Evolutionary conservation across 2,888 invertebrate species (phyloP).

Genomic region (Caenorhabditis sp.): DNA sequence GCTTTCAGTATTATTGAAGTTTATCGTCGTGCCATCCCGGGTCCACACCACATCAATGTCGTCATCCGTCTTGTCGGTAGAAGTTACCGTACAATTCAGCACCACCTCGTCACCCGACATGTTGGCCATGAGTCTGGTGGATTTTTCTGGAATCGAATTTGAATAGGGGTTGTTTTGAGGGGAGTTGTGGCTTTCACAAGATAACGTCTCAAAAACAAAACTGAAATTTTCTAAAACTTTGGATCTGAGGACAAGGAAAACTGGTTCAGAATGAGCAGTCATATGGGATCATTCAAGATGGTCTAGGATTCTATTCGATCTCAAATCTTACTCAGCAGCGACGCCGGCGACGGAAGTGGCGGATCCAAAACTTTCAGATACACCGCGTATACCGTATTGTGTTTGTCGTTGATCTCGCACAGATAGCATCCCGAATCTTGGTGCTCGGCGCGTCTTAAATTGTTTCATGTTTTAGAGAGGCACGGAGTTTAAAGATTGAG

Average conservation of each 20-base stretch:
- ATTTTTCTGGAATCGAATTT: conserved; percentile 72
- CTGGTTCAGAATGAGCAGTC: too few species aligned
- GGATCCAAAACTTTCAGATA: conserved; percentile 76
- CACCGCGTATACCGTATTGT: conserved; percentile 79
- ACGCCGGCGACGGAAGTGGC: conserved; percentile 51
- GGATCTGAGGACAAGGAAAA: too few species aligned
- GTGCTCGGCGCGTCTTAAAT: conserved; percentile 75
- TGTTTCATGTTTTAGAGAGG: not conserved
- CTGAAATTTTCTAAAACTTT: too few species aligned
- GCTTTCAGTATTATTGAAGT: conserved; percentile 77
- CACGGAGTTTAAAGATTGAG: too few species aligned
- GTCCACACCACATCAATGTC: conserved; percentile 77
- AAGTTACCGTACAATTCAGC: conserved; percentile 80
- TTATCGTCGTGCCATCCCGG: conserved; percentile 68
- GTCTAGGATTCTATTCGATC: too few species aligned
- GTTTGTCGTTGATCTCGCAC: conserved; percentile 82
- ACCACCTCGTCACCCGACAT: conserved; percentile 79
- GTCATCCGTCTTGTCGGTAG: conserved; percentile 53
- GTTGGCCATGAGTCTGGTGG: conserved; percentile 75
- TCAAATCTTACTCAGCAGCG: conserved; percentile 46
- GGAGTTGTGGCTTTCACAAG: too few species aligned
- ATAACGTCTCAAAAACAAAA: too few species aligned
- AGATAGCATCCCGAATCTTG: conserved; percentile 81
- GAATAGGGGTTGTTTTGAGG: not conserved
- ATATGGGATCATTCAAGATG: too few species aligned